Evolutionary conservation across 2,888 invertebrate species (phyloP), one percentile per base, ranked within the genome.

Genomic region (Syrista parreyssii): DNA sequence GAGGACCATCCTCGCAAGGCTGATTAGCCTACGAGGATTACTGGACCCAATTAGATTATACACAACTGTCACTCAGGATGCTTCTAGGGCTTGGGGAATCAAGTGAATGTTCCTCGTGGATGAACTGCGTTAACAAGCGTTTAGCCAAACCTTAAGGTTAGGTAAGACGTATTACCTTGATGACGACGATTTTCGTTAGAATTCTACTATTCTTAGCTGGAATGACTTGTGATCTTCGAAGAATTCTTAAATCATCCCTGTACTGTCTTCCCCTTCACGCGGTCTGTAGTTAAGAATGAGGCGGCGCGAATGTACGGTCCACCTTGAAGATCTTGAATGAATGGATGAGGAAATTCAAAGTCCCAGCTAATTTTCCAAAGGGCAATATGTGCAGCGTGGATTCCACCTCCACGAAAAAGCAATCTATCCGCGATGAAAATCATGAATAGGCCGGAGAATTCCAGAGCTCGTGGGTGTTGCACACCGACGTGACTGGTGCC

Each of bases 361-460:
- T 2, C 23, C 23, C 23, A 55, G 23, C 55, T 9, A 55, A 55
- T 55, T 55, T 55, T 55, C 55, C 55, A 55, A 55, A 23, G 55
- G 55, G 55, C 23, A 23, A 55, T 55, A 23, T 23, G 55, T 55
- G 9, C 55, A 55, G 55, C 55, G 55, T 55, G 55, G 55, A 55
- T 55, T 55, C 55, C 55, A 55, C 23, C 55, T 55, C 23, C 55
- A 55, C 23, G 55, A 55, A 72, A 71, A 78, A 75, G 75, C 77
- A 78, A 78, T 78, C 75, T 78, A 75, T 68, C 74, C 69, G 75
- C 78, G 75, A 75, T 78, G 75, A 78, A 78, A 71, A 75, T 75
- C 75, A 34, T 78, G 71, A 78, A 78, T 78, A 78, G 78, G 72
- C 55, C 68, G 9, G 11, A 71, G 71, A 71, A 71, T 71, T 71